Base-by-base conservation (phyloP, 2,797 vertebrate species). In the Sebastes iracundus region DNA sequence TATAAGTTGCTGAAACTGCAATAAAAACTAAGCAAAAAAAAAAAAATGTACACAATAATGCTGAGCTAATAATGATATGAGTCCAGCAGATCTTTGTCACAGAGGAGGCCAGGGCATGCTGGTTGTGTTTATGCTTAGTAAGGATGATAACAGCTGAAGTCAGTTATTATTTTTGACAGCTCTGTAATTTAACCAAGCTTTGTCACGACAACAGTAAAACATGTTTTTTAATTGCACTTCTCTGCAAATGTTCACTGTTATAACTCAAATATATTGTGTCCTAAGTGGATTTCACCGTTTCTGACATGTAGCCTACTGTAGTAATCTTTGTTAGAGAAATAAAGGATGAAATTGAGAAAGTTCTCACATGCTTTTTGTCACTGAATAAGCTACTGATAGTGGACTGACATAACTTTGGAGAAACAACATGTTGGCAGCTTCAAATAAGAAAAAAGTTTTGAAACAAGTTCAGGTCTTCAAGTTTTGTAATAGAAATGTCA, bases 141-240 rank as follows among this genome's bases (percentile, higher is more conserved):
- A 72, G 27, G 14, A 52, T 35, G 8, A 59, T 10, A 66, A 53
- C 10, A 5, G 10, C n/a, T 46, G n/a, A 53, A 49, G 52, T 71
- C 28, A 20, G 3, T 14, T 33, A 12, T 75, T 58, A 49, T 52
- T 58, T 58, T 73, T 66, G 5, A 69, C 46, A 71, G 2, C 33
- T 78, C 52, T 64, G 11, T 65, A 38, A 72, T 73, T 79, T 75
- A 69, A 53, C 14, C 38, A 38, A 33, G 10, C 30, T 70, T 82
- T 74, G 58, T 46, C 25, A 68, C 6, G 0, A 52, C 14, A 55
- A 64, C 20, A 28, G 5, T 2, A 33, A 38, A 80, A 69, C 16
- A 1, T 1, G 6, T 28, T 52, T 70, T 60, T 32, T 6, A 20
- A 46, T 38, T 66, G 38, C 58, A 58, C 4, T 59, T 63, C 6